These are phyloP conservation scores for Pseudorhombus dupliciocellatus DNA, from an alignment of 2,113 vertebrate species.

Conservation along the genomic window DNA sequence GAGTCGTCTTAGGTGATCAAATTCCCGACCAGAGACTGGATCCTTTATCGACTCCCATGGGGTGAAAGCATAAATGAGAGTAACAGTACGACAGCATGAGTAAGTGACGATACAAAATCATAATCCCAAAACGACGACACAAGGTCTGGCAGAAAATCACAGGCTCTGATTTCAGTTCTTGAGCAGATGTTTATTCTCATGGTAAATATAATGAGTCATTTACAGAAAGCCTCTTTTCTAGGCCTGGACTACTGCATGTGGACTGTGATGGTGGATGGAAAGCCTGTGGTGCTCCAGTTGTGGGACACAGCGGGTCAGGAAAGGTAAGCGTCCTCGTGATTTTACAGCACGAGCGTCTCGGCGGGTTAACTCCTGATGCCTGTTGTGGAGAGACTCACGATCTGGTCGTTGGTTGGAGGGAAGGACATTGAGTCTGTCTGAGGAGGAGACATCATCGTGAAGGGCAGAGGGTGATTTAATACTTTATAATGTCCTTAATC, in stretches of 20 bases:
- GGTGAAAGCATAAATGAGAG: too few species aligned
- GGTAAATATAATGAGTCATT: constrained; percentile 10
- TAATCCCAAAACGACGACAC: too few species aligned
- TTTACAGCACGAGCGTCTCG: background rate
- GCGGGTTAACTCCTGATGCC: background rate
- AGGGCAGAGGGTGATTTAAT: constrained; percentile 11
- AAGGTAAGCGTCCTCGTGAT: constrained; percentile 77
- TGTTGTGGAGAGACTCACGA: background rate
- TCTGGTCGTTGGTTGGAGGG: background rate
- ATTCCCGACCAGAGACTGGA: background rate
- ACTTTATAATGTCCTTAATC: constrained; percentile 9
- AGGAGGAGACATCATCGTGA: background rate
- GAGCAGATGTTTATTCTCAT: background rate
- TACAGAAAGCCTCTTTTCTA: constrained; percentile 57
- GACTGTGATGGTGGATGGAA: constrained; percentile 84
- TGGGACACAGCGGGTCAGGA: constrained; percentile 98
- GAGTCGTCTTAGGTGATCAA: background rate
- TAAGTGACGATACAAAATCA: too few species aligned
- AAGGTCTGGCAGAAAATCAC: too few species aligned
- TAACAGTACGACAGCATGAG: too few species aligned
- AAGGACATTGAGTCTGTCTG: background rate
- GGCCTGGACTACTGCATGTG: constrained; percentile 89
- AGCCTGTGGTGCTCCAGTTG: constrained; percentile 83
- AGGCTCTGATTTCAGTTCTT: too few species aligned
- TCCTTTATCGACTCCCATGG: too few species aligned